phyloP scores from a whole-genome alignment of 2,797 vertebrate genomes.

The Cottoperca gobio region DNA sequence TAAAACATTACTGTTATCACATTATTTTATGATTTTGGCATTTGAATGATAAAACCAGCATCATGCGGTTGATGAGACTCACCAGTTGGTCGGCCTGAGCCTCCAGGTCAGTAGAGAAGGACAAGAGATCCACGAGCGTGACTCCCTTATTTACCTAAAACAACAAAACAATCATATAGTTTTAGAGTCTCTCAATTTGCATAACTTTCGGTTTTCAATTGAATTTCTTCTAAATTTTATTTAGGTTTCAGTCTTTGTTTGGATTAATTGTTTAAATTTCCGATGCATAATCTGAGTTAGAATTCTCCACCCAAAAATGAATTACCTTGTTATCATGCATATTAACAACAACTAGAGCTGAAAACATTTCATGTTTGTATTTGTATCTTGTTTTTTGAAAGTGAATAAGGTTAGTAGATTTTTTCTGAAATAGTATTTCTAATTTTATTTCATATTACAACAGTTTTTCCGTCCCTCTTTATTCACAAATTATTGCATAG shows the following conservation, averaged over 20 bases:
- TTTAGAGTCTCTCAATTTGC: neutral
- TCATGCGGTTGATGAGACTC: slow-evolving; percentile 46
- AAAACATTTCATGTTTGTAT: too few species aligned
- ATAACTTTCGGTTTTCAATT: neutral
- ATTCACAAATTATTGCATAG: too few species aligned
- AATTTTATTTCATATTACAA: too few species aligned
- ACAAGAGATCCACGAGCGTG: slow-evolving; percentile 89
- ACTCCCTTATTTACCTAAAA: slow-evolving; percentile 89
- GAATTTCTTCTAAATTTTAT: neutral
- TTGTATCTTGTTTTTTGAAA: too few species aligned
- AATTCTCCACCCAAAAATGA: neutral
- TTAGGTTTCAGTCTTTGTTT: neutral
- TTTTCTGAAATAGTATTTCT: neutral
- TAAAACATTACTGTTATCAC: neutral
- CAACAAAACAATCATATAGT: slow-evolving; percentile 10
- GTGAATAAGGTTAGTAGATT: neutral
- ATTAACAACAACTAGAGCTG: neutral
- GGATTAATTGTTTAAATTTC: neutral
- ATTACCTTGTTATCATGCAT: neutral
- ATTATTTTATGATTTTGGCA: neutral
- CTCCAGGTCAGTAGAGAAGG: slow-evolving; percentile 90
- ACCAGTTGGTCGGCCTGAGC: slow-evolving; percentile 90
- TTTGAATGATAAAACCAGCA: neutral
- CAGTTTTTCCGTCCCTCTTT: too few species aligned
- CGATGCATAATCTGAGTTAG: neutral